Evolutionary conservation across 2,888 invertebrate species (phyloP), one percentile per base, ranked within the genome.

Genomic region (Trissoscelio sp.): DNA sequence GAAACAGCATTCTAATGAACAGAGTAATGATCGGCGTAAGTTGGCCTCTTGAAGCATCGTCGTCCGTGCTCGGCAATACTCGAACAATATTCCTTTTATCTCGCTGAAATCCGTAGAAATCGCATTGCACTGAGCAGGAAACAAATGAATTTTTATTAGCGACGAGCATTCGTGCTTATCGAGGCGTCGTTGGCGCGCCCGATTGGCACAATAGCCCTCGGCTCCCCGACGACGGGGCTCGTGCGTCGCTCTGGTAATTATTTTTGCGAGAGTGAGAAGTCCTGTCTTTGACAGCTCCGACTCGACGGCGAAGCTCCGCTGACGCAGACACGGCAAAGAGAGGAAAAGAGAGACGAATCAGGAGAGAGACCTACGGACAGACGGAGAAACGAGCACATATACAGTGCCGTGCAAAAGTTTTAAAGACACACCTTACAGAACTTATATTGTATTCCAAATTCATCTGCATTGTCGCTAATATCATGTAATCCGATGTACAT

Each of bases 101-200:
- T 70, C 74, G 28, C 64, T 80, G 69, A 80, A 82, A 79, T 67
- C 77, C 69, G 64, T 77, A 53, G 73, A 81, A 83, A 79, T 81
- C 75, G 77, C 75, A 77, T 62, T 79, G 75, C 81, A 64, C 83
- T 78, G 78, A 60, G 70, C 74, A 62, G 83, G 82, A 86, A 86
- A 86, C 87, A 87, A 89, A 89, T 90, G 88, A 89, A 90, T 88
- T 90, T 90, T 89, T 89, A 90, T 89, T 88, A 86, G 86, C 86
- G 82, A 83, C 83, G 82, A 83, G 85, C 85, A 85, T 86, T 83
- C 84, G 83, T 83, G 87, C 86, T 89, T 88, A 90, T 90, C 88
- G 87, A 85, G 83, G 84, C 85, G 83, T 81, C 82, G 70, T 64
- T 58, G 82, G 85, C 72, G 74, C 85, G 87, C 86, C 86, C 87